A percentile compares a stretch with the other conserved stretches of the same genome.
These are phyloP conservation scores for Ivindomyrus marchei DNA, from an alignment of 2,113 vertebrate genomes.

Conservation along the genomic window DNA sequence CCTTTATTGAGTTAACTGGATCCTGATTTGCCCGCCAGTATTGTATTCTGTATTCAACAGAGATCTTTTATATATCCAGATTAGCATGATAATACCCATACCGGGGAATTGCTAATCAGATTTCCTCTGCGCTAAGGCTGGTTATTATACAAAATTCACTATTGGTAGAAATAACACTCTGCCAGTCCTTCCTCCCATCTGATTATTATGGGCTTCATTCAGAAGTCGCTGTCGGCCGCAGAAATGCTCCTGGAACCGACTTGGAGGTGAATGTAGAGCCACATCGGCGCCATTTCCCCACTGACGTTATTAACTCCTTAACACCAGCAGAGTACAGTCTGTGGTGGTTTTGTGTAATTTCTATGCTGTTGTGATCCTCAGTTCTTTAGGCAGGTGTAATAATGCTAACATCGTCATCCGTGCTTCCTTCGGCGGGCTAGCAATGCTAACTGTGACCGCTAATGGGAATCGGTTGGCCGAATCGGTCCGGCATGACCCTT, in stretches of 20 bases:
- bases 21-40: background rate
- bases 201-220: slow-evolving; percentile 8
- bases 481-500: background rate
- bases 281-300: background rate
- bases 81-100: slow-evolving; percentile 18
- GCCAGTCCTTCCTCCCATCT: background rate
- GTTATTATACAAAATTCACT: slow-evolving; percentile 20
- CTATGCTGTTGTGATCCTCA: background rate
- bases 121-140: background rate
- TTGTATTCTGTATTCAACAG: slow-evolving; percentile 1
- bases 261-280: too few species aligned
- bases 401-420: background rate
- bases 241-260: background rate
- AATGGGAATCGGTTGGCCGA: background rate
- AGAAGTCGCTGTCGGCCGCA: background rate
- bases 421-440: background rate
- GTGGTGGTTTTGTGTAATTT: background rate
- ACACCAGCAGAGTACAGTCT: background rate
- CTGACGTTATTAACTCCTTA: background rate
- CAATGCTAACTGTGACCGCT: background rate
- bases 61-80: slow-evolving; percentile 2
- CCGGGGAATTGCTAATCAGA: slow-evolving; percentile 17
- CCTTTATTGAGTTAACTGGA: slow-evolving; percentile 5
- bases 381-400: background rate
- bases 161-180: slow-evolving; percentile 3